Base-by-base conservation (phyloP, 2,888 invertebrate species). In the Acronicta aceris region DNA sequence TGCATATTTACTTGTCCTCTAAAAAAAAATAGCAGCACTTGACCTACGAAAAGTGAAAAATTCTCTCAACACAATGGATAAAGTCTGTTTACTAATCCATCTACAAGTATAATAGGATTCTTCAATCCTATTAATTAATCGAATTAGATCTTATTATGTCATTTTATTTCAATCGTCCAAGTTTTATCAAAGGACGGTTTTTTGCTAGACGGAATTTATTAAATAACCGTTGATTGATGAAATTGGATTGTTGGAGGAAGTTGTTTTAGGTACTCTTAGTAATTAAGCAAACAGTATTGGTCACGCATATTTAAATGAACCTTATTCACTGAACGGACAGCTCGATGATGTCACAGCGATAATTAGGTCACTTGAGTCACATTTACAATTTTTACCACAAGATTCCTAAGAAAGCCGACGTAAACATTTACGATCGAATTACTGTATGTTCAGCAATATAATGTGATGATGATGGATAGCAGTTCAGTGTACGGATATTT, bases 291-390 rank as follows among this genome's bases (percentile, higher is more conserved):
- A n/a, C n/a, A 38, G 38, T 38, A 38, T 38, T 36, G 36, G 21
- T 43, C 15, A 16, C 8, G 15, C 17, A 38, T 38, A 38, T 46
- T 27, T 7, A 38, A 38, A 54, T 25, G 5, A 38, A 38, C 16
- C 36, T 33, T 45, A 45, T 45, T 36, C 33, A 45, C 4, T 4
- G 27, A 33, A 47, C 47, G 45, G 42, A 51, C 49, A 67, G 56
- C 59, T 60, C 56, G 48, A 52, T 73, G 65, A 76, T 50, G 59
- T 75, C 67, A 67, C 30, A 27, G 9, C 38, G 21, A 59, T 63
- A n/a, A 65, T 63, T 67, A 48, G 76, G 67, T 68, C 67, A 59
- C 8, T 42, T 65, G 67, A 65, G 47, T 78, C 79, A 73, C 33
- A 57, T 57, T 65, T 61, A 43, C 16, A 54, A 62, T 49, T 56